Percentiles rank a stretch among this genome's conserved stretches.
These are phyloP conservation scores for Pomatostomus ruficeps DNA, from an alignment of 2,113 vertebrate genomes.

Conservation along the genomic window DNA sequence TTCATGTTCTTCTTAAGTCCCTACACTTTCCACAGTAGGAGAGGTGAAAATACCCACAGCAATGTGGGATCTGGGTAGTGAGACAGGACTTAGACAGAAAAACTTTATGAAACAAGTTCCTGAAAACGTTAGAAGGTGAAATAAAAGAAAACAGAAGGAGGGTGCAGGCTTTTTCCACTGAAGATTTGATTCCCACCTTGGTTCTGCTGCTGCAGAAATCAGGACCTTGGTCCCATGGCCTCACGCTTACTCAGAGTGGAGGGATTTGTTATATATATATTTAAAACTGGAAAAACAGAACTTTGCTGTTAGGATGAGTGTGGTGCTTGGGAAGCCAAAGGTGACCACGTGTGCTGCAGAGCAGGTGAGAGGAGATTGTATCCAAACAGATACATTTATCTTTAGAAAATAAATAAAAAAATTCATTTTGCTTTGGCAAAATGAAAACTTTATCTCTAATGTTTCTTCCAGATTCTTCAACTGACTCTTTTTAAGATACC, in stretches of 20 bases:
- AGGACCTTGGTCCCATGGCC: background rate
- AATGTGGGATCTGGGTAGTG: background rate
- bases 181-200: background rate
- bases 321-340: background rate
- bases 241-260: accelerated
- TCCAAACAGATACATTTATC: background rate
- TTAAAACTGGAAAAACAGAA: background rate
- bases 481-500: background rate
- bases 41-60: background rate
- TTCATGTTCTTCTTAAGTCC: background rate
- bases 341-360: background rate
- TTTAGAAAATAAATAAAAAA: background rate
- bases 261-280: background rate
- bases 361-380: background rate
- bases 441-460: background rate
- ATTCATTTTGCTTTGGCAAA: background rate
- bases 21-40: background rate
- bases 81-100: background rate
- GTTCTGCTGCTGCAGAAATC: background rate
- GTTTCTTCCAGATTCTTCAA: background rate
- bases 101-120: background rate
- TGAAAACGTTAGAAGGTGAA: background rate
- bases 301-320: background rate
- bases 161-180: background rate
- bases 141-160: background rate